Conservation (phyloP, 2,797 vertebrate genomes). For the Melanotaenia parkinsoni region DNA sequence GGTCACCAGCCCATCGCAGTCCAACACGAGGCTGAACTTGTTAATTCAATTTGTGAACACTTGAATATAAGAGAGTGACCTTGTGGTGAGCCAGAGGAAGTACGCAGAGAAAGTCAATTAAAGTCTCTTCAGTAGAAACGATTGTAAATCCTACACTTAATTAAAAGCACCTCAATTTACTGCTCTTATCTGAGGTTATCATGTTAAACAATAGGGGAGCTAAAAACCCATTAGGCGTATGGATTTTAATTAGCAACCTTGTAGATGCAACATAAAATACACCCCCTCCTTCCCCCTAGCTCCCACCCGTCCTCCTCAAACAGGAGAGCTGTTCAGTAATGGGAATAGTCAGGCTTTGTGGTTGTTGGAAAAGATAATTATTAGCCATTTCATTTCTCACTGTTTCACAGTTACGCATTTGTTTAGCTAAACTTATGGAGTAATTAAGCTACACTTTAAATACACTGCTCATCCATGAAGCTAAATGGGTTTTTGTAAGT, state of each 20-base stretch:
- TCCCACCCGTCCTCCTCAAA: constrained; percentile 22
- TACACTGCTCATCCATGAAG: not conserved
- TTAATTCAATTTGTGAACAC: constrained; percentile 24
- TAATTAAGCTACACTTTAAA: constrained; percentile 7
- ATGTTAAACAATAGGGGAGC: constrained; percentile 82
- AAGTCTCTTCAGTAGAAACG: constrained; percentile 54
- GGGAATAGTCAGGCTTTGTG: constrained; percentile 49
- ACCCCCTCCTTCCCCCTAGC: too few species aligned
- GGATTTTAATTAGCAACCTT: constrained; percentile 84
- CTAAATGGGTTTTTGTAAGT: not conserved
- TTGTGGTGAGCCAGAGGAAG: constrained; percentile 26
- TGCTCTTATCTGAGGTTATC: constrained; percentile 83
- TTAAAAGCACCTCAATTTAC: constrained; percentile 83
- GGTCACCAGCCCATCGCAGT: too few species aligned
- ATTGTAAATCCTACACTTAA: constrained; percentile 82
- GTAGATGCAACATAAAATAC: constrained; percentile 76
- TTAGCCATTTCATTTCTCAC: constrained; percentile 22
- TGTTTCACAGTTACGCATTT: constrained; percentile 17
- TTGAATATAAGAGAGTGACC: constrained; percentile 23
- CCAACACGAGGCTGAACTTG: not conserved
- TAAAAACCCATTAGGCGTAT: constrained; percentile 84
- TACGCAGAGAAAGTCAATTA: constrained; percentile 53
- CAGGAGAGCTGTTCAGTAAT: constrained; percentile 59
- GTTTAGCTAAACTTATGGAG: not conserved
- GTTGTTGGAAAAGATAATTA: constrained; percentile 51